Percentiles rank a stretch among this genome's conserved stretches.
Conservation (phyloP, 2,888 invertebrate genomes). For the Gymnocheta viridis region DNA sequence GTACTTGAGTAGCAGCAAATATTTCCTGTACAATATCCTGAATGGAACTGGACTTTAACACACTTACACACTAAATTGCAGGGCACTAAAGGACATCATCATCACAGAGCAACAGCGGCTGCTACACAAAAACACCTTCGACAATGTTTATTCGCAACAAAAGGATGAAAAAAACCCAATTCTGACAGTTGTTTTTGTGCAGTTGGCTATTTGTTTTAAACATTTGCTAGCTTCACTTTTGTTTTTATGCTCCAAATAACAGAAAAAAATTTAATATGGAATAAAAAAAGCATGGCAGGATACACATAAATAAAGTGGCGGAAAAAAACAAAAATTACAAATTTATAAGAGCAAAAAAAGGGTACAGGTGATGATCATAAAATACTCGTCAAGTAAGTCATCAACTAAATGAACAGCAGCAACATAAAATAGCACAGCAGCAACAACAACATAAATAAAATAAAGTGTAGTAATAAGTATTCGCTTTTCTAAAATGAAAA, state of each 20-base stretch:
- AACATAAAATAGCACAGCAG: neutral
- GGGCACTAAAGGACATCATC: constrained; percentile 59
- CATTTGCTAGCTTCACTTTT: constrained; percentile 48
- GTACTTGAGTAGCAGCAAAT: constrained; percentile 67
- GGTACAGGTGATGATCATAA: constrained; percentile 63
- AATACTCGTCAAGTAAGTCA: constrained; percentile 58
- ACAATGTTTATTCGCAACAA: constrained; percentile 37
- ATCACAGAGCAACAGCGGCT: neutral
- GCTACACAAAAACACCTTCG: constrained; percentile 59
- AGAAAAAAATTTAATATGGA: neutral
- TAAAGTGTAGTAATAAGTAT: constrained; percentile 38
- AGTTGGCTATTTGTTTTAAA: neutral
- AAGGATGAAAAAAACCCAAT: neutral
- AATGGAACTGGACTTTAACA: constrained; percentile 40
- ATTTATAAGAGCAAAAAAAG: constrained; percentile 23
- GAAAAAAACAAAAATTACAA: constrained; percentile 8
- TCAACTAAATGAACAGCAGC: constrained; percentile 59
- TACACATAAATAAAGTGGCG: constrained; percentile 39
- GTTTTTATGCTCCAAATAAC: constrained; percentile 47
- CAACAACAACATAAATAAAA: constrained; percentile 9
- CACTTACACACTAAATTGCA: constrained; percentile 64
- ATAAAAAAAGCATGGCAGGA: constrained; percentile 35
- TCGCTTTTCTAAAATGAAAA: neutral
- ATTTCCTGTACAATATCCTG: constrained; percentile 66
- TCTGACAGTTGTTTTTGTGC: constrained; percentile 34